Percentiles rank a stretch among this genome's conserved stretches.
phyloP scores from a whole-genome alignment of 2,113 vertebrate genomes.

The Reinhardtius hippoglossoides region DNA sequence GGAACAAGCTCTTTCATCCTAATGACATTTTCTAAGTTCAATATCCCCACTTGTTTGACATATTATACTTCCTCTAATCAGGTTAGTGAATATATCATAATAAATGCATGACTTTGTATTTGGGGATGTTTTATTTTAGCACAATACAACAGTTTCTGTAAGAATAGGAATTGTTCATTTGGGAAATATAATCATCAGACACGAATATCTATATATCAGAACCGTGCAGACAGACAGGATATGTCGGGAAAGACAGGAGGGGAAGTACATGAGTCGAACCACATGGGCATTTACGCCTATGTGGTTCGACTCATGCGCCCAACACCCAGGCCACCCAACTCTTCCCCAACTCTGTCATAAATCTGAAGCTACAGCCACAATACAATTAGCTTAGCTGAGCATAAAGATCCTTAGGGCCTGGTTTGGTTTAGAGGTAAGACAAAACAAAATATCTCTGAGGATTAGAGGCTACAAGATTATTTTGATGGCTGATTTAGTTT shows the following conservation, averaged over 20 bases:
- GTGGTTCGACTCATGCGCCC: neutral
- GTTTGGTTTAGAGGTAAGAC: too few species aligned
- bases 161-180: neutral
- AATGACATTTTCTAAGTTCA: slow-evolving; percentile 7
- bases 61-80: neutral
- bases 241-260: neutral
- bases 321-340: slow-evolving; percentile 1
- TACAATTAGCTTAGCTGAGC: neutral
- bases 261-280: neutral
- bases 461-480: too few species aligned
- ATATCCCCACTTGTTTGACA: neutral
- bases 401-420: neutral
- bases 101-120: neutral
- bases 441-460: neutral
- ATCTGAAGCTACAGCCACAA: neutral
- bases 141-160: neutral
- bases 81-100: neutral
- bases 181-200: neutral
- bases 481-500: too few species aligned
- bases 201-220: neutral
- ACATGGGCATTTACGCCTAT: neutral
- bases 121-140: neutral
- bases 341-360: neutral
- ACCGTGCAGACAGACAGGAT: neutral
- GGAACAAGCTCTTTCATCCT: neutral